Base-by-base conservation (phyloP, 2,113 vertebrate species). In the Stigmatopora argus region DNA sequence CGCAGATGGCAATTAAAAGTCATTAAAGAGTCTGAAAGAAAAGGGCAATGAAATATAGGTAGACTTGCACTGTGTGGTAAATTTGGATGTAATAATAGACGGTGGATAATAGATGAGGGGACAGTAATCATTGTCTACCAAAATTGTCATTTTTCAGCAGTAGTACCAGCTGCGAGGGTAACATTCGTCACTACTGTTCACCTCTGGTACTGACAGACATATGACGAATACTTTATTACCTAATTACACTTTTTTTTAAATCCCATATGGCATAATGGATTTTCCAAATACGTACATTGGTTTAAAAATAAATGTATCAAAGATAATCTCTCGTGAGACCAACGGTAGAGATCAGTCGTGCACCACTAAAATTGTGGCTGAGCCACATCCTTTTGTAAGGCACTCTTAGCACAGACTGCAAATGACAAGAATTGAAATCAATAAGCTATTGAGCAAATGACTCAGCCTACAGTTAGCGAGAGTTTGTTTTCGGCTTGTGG, bases 401-500 rank as follows among this genome's bases (percentile, higher is more conserved):
- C 74, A 73, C 72, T 81, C 66, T 79, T 74, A 83, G 74, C 64
- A 75, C 65, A 77, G 76, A 64, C 69, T 77, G 73, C 56, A 82
- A 72, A 77, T 85, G 77, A 83, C 73, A 79, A 63, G 70, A 84
- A 78, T 81, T 72, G 74, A 58, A 83, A 83, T 83, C 62, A 61
- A 61, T 76, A 46, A 73, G 74, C 64, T 75, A 75, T 77, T 83
- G 80, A 83, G 78, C 66, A 55, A 68, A 75, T 53, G 70, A 72
- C 62, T 81, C 62, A 64, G 19, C 49, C 70, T 67, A 57, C 47
- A 51, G 68, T 72, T 70, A 55, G 58, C 67, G 77, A 62, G n/a
- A n/a, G 56, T 71, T 71, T 74, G 66, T 70, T 78, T 69, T 82
- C 67, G 58, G 74, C 66, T 63, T 66, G 61, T 73, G 73, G 74